Percentiles rank a stretch among this genome's conserved stretches.
phyloP scores from a whole-genome alignment of 2,113 vertebrate genomes.

The Fregetta grallaria region DNA sequence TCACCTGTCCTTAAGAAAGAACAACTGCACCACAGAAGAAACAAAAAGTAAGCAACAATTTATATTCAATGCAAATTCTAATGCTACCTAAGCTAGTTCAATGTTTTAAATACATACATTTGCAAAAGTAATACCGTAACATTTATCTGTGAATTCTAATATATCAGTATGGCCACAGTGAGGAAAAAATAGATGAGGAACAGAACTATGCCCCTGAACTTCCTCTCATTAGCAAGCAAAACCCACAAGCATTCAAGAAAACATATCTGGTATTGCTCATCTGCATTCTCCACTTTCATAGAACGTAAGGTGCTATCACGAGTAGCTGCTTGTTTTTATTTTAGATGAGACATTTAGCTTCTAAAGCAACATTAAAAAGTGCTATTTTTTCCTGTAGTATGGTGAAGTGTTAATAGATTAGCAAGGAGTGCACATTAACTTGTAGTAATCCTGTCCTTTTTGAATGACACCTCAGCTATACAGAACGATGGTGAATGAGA shows the following conservation, averaged over 20 bases:
- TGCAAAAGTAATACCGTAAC: neutral
- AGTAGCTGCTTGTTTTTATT: neutral
- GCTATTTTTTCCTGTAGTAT: neutral
- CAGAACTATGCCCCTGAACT: neutral
- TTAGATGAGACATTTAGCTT: neutral
- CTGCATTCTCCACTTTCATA: neutral
- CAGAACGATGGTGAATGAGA: neutral
- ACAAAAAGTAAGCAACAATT: neutral
- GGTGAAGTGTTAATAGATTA: neutral
- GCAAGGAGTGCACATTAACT: neutral
- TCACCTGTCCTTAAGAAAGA: neutral
- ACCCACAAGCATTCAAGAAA: neutral
- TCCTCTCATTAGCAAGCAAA: neutral
- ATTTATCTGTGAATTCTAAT: neutral
- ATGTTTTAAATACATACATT: neutral
- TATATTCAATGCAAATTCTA: neutral
- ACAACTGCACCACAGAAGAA: neutral
- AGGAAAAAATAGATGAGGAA: neutral
- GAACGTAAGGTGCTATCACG: neutral
- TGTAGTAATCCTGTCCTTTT: neutral
- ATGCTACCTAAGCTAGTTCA: neutral
- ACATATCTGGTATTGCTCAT: neutral
- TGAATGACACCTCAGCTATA: neutral
- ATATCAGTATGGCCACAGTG: neutral
- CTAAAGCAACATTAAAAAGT: neutral